phyloP scores from a whole-genome alignment of 2,113 vertebrate species.

The Peromyscus californicus region DNA sequence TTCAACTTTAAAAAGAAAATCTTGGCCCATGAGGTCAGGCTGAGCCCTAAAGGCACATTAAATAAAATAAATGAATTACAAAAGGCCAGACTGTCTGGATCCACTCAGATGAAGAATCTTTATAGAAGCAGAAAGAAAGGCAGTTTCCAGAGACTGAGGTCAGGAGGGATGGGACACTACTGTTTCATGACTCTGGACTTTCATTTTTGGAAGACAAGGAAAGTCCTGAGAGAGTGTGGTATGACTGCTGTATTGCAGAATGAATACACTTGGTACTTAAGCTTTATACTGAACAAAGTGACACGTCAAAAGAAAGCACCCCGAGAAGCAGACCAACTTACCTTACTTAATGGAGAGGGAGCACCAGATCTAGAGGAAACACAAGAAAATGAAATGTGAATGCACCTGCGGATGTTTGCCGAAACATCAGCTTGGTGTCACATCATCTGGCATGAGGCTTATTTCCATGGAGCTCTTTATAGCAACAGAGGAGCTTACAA shows the following conservation, averaged over 20 bases:
- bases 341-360: conserved; percentile 91
- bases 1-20: conserved; percentile 25
- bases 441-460: background rate
- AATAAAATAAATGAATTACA: conserved; percentile 3
- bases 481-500: background rate
- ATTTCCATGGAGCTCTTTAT: background rate
- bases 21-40: background rate
- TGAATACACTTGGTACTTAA: background rate
- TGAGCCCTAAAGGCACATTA: too few relatives aligned
- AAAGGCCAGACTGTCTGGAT: background rate
- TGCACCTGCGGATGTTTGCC: background rate
- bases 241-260: background rate
- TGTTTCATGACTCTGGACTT: background rate
- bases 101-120: background rate
- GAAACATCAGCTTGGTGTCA: background rate
- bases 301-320: background rate
- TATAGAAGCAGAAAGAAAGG: background rate
- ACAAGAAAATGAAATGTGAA: conserved; percentile 67
- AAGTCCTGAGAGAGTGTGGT: background rate
- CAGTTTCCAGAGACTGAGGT: background rate
- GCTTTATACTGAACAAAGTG: background rate
- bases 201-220: background rate
- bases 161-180: background rate
- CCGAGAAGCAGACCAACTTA: conserved; percentile 76
- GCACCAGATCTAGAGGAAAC: conserved; percentile 89